Conservation (phyloP, 2,797 vertebrate genomes). For the Oophaga sylvatica region DNA sequence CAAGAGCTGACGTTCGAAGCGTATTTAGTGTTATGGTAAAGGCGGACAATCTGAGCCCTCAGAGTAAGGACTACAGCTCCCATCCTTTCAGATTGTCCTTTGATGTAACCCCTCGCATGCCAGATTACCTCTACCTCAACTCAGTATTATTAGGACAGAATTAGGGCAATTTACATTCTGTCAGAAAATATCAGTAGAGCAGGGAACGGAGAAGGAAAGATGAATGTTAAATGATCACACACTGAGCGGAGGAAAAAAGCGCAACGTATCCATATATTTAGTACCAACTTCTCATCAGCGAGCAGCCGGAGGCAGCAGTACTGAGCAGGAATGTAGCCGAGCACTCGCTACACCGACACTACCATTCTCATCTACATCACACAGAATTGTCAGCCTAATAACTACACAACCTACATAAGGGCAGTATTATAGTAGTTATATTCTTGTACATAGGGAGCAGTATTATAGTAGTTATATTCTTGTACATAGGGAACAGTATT, state of each 20-base stretch:
- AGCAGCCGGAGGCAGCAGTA: neutral
- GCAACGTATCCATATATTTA: neutral
- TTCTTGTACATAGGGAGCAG: too few species aligned
- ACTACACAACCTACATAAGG: neutral
- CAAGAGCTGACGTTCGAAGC: neutral
- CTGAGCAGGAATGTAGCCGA: neutral
- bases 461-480: too few species aligned
- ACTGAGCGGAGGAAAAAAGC: neutral
- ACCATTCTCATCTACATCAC: neutral
- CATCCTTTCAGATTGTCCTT: neutral
- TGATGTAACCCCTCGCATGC: neutral
- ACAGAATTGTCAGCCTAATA: neutral
- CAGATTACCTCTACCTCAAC: neutral
- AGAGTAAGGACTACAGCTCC: neutral
- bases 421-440: neutral
- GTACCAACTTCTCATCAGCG: neutral
- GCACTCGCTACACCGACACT: neutral
- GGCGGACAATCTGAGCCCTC: neutral
- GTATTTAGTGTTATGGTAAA: too few species aligned
- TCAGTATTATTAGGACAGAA: neutral
- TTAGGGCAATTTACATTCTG: neutral
- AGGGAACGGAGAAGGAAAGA: neutral
- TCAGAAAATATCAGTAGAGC: neutral
- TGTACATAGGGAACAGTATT: too few species aligned
- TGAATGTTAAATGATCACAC: conserved; percentile 19